Evolutionary conservation across 1,140 invertebrate species (phyloP).

Genomic region (Gryon sp.): DNA sequence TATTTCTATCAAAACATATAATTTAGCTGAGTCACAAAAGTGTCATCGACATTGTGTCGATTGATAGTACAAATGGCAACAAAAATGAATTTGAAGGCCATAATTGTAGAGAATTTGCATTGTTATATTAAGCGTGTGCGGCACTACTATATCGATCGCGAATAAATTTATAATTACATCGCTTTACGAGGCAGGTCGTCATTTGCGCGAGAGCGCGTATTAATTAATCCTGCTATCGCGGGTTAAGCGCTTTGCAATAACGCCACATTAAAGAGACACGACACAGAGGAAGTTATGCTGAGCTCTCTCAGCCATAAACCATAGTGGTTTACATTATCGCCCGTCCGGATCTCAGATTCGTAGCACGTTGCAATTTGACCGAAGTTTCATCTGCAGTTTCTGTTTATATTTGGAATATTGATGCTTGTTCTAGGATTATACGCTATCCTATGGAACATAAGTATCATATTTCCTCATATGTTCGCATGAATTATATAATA

Average conservation of each 20-base stretch:
- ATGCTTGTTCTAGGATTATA: conserved; percentile 34
- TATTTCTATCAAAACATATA: conserved; percentile 10
- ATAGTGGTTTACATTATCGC: conserved; percentile 69
- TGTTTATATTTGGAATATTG: conserved; percentile 50
- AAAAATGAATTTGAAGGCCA: conserved; percentile 27
- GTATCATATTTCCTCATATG: conserved; percentile 14
- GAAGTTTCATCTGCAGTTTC: conserved; percentile 60
- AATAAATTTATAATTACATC: conserved; percentile 63
- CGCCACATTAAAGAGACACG: conserved; percentile 66
- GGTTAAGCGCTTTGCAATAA: conserved; percentile 66
- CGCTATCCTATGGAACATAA: conserved; percentile 1
- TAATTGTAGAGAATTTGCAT: conserved; percentile 28
- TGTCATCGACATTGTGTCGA: conserved; percentile 2
- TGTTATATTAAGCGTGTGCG: conserved; percentile 36
- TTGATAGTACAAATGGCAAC: conserved; percentile 7
- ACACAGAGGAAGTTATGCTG: conserved; percentile 55
- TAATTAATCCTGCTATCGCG: conserved; percentile 63
- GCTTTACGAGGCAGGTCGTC: conserved; percentile 58
- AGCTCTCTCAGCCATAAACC: conserved; percentile 69
- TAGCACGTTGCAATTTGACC: conserved; percentile 66
- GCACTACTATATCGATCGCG: conserved; percentile 44
- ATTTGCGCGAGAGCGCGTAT: conserved; percentile 61
- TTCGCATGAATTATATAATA: conserved; percentile 4
- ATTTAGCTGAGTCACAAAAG: conserved; percentile 1
- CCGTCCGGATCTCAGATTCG: conserved; percentile 65